Conservation (phyloP, 2,888 invertebrate species). For the Zhuqinia jingwanae region DNA sequence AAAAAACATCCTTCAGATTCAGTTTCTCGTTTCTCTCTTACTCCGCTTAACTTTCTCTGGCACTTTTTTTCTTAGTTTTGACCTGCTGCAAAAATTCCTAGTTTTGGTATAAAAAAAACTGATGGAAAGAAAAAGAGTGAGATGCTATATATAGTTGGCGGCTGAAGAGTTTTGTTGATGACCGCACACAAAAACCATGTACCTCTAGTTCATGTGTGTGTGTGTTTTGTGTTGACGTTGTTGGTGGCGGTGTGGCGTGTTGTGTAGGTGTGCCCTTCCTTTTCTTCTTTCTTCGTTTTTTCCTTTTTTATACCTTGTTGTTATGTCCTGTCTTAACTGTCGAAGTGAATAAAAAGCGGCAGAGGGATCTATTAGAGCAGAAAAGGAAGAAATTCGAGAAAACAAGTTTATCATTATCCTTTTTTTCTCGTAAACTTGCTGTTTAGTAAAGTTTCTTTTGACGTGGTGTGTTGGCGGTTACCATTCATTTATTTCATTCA, state of each 20-base stretch:
- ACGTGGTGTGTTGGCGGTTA: not conserved
- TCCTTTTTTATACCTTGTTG: not conserved
- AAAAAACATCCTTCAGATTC: slow-evolving; percentile 8
- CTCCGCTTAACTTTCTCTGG: not conserved
- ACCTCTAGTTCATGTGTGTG: not conserved
- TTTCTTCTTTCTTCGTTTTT: not conserved
- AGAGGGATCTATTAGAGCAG: not conserved
- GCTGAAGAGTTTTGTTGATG: not conserved
- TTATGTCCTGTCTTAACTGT: slow-evolving; percentile 36
- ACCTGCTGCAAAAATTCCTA: slow-evolving; percentile 20
- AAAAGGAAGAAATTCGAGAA: slow-evolving; percentile 12
- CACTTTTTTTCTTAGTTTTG: not conserved
- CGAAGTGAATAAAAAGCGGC: slow-evolving; percentile 32
- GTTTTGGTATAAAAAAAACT: no score
- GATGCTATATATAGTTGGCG: not conserved
- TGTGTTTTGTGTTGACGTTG: not conserved
- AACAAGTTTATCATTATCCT: slow-evolving; percentile 55
- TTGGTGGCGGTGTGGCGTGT: no score
- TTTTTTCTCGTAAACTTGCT: slow-evolving; percentile 20
- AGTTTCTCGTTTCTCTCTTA: slow-evolving; percentile 2
- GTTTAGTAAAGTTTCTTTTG: slow-evolving; percentile 24
- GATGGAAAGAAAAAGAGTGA: not conserved
- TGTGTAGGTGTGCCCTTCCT: slow-evolving; percentile 32
- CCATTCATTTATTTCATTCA: no score
- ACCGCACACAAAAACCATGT: not conserved